A percentile compares a stretch with the other conserved stretches of the same genome.
Conservation (phyloP, 2,113 vertebrate genomes). For the Nothobranchius kuhntae region DNA sequence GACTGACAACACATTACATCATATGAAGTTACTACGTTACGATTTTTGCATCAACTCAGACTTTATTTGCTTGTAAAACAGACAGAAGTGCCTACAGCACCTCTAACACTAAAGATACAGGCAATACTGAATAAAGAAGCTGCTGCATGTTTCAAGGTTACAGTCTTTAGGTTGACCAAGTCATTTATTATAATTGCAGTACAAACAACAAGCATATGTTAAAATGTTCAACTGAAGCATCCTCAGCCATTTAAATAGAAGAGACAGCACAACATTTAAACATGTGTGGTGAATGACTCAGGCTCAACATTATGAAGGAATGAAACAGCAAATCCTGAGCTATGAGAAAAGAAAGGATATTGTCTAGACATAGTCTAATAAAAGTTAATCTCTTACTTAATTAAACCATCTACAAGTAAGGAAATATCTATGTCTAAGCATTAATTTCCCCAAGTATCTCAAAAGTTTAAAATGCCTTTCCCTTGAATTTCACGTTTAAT, state of each 20-base stretch:
- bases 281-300: not conserved
- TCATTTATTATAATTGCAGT: too few relatives aligned
- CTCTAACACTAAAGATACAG: too few relatives aligned
- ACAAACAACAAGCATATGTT: too few relatives aligned
- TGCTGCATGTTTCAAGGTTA: too few relatives aligned
- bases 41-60: not conserved
- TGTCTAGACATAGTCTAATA: not conserved
- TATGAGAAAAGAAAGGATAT: not conserved
- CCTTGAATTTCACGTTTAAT: not conserved
- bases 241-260: too few relatives aligned
- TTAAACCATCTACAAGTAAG: slow-evolving; percentile 2
- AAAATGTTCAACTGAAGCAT: too few relatives aligned
- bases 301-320: not conserved
- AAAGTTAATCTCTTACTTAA: slow-evolving; percentile 6
- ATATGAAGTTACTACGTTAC: not conserved
- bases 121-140: too few relatives aligned
- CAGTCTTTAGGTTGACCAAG: too few relatives aligned
- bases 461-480: not conserved
- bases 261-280: not conserved
- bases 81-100: too few relatives aligned
- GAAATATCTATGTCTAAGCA: not conserved
- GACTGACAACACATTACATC: not conserved
- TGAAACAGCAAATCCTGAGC: not conserved
- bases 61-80: too few relatives aligned
- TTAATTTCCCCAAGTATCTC: slow-evolving; percentile 5